Base-by-base conservation (phyloP, 2,113 vertebrate species). In the Gallinago jamesoni region DNA sequence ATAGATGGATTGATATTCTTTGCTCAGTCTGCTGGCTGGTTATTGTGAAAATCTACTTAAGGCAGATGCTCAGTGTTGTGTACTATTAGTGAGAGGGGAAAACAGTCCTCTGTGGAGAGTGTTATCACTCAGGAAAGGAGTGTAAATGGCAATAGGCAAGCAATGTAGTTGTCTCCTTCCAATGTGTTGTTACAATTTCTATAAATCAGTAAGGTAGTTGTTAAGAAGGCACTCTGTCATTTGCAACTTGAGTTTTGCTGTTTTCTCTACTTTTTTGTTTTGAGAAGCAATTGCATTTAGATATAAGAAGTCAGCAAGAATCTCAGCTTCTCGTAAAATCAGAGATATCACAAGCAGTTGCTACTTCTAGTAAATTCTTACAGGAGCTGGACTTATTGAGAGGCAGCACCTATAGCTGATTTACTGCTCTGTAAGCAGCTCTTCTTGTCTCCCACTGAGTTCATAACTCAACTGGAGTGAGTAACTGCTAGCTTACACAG, bases 331-430 rank as follows among this genome's bases (percentile, higher is more conserved):
- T 63, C 4, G 2, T 56, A 56, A 64, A 93, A 83, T 14, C 16
- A 76, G 69, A 74, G 39, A 12, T 76, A 14, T 4, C n/a, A 31
- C 30, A 73, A 77, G 59, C 39, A 86, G 33, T 76, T 83, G 53
- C 27, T 88, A 6, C 35, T 90, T 86, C 35, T 50, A 69, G 14
- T 37, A 25, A 88, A 75, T 55, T 82, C 37, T 57, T 64, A 25
- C 1, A 59, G 60, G 62, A 75, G 55, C 68, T 20, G 33, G 79
- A 60, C 15, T 64, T 0, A 0, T 14, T 39, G 41, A 75, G 78
- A 35, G n/a, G 41, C 37, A 25, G 31, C 59, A 55, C 41, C 62
- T 78, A n/a, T 37, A 41, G n/a, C 66, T 87, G 59, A 84, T 78
- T 62, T 62, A 70, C 50, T 73, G 43, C 47, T 84, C 45, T 48